Base-by-base conservation (phyloP, 37 sponge, comb jelly and placozoan genomes). In the Spongilla lacustris region DNA sequence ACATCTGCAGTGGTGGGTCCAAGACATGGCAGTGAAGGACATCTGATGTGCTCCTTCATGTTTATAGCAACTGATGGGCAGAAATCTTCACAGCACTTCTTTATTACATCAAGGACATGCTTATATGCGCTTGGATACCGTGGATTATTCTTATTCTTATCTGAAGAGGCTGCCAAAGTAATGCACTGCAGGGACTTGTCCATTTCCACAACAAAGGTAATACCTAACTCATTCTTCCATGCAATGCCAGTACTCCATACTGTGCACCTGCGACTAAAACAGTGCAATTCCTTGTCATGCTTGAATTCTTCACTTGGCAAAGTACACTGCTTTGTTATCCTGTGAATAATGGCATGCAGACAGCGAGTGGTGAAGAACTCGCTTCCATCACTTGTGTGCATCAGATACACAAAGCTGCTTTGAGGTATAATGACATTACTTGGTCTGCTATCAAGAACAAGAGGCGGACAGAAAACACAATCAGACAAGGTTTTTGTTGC, bases 261-360 rank as follows among this genome's bases (percentile, higher is more conserved):
- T 27, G 66, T 69, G 70, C 86, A 85, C 5, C 66, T 27, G n/a
- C 86, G 68, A 5, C 34, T 35, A 17, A 58, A 58, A 14, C 21
- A 17, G 21, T 58, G 58, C 58, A 58, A 10, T 58, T 58, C 58
- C 58, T 58, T 10, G n/a, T 77, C 78, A 46, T 77, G 58, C 19
- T 17, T 58, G 19, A 58, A 58, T 58, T 58, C 58, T 58, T 58
- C 11, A 58, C 78, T 37, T 10, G 69, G 36, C 32, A 35, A 23
- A 34, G 69, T 77, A 78, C 68, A 85, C 22, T 49, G 25, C 32
- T 78, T 68, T 37, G 86, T 79, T 27, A 77, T 26, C 4, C 86
- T n/a, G 25, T 78, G 78, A 13, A 85, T 49, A 25, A 78, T n/a
- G 36, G 46, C 68, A 58, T 85, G 86, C 2, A 85, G 86, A 77